These are phyloP conservation scores for Aphelocoma coerulescens DNA, from an alignment of 2,113 vertebrate species.

Conservation along the genomic window DNA sequence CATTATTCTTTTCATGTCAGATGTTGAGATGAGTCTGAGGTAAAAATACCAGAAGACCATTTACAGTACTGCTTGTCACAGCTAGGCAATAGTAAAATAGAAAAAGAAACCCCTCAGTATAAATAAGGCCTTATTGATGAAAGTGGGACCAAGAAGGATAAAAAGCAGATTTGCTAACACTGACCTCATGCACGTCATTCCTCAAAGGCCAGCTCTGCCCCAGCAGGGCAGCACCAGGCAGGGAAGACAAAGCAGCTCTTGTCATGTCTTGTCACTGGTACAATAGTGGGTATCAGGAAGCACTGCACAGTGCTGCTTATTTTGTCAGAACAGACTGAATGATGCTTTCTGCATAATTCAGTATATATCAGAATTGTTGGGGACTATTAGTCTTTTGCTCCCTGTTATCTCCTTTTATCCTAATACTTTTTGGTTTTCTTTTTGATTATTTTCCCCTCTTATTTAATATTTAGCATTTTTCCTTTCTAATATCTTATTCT, in stretches of 20 bases:
- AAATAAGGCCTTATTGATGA: slow-evolving; percentile 36
- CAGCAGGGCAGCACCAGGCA: slow-evolving; percentile 23
- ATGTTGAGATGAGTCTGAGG: neutral
- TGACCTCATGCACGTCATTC: slow-evolving; percentile 7
- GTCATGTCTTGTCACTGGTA: slow-evolving; percentile 27
- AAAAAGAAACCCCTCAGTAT: neutral
- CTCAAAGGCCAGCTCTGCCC: slow-evolving; percentile 21
- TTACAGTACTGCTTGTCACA: neutral
- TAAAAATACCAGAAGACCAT: neutral
- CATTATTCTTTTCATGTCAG: neutral
- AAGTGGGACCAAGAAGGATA: neutral
- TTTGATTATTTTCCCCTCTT: neutral
- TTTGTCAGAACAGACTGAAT: slow-evolving; percentile 17
- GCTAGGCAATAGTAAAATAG: neutral
- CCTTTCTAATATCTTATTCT: neutral
- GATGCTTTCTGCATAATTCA: slow-evolving; percentile 22
- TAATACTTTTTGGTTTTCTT: neutral
- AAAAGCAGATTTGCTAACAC: slow-evolving; percentile 42
- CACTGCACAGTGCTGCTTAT: slow-evolving; percentile 6
- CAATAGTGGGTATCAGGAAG: slow-evolving; percentile 30
- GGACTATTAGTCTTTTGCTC: neutral
- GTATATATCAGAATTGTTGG: neutral
- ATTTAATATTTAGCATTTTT: neutral
- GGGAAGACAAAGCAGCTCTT: slow-evolving; percentile 48
- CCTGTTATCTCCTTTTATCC: neutral